Base-by-base conservation (phyloP, 2,797 vertebrate genomes). In the Leptatherina wallacei region DNA sequence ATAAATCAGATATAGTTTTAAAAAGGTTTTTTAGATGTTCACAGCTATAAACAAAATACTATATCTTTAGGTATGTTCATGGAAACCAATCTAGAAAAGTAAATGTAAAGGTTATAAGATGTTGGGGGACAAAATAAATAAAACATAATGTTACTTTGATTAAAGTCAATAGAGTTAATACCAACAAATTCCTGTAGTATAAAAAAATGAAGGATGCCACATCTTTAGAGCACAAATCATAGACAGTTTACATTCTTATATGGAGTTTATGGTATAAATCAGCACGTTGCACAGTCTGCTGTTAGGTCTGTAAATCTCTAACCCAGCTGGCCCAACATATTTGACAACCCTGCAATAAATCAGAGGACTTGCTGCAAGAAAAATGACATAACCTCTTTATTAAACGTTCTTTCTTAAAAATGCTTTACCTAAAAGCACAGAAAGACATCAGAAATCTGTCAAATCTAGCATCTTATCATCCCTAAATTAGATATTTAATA, bases 261-360 rank as follows among this genome's bases (percentile, higher is more conserved):
- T 63, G 71, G 40, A 76, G 71, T 85, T 79, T 81, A 73, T 60
- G 42, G 56, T 52, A 65, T 58, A 83, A 83, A 80, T 82, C 74
- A 80, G 9, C 42, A 55, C 65, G 65, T 69, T 67, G 66, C 56
- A 61, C 33, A 52, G 51, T 76, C 58, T 70, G 57, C 49, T 27
- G 54, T 55, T 49, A 66, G 33, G 30, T 20, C 42, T 61, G 55
- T 69, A 59, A 68, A 74, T 85, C 65, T 75, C 64, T 73, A 71
- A 58, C 66, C 61, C 78, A 79, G 60, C 58, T 73, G 65, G n/a
- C 27, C 55, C 4, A 8, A 73, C 66, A 66, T 70, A 67, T 73
- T 47, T 65, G 55, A 69, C 27, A 47, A 73, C 44, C 9, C 10
- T 8, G 29, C n/a, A 61, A 65, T 76, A 65, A 81, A 67, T 71